A percentile compares a stretch with the other conserved stretches of the same genome.
These are phyloP conservation scores for Oppia nitens DNA, from an alignment of 1,140 invertebrate genomes.

Conservation along the genomic window DNA sequence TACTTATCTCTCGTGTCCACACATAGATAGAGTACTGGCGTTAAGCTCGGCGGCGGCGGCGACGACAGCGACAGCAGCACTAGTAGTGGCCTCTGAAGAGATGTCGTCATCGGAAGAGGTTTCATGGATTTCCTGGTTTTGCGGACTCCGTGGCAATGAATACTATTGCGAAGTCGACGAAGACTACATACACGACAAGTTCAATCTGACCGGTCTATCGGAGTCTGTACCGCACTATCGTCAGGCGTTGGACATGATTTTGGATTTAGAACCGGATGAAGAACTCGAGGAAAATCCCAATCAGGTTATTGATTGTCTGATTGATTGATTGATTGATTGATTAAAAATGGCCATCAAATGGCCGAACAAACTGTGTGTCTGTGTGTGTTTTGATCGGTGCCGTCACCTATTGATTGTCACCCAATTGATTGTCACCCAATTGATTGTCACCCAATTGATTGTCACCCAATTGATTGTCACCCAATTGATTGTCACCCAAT, in stretches of 20 bases:
- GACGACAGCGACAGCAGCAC: neutral
- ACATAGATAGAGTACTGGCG: too few species aligned
- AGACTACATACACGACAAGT: constrained; percentile 99
- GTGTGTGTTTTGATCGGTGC: too few species aligned
- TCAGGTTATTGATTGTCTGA: constrained; percentile 40
- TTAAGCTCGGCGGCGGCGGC: neutral
- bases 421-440: too few species aligned
- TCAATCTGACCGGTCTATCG: constrained; percentile 97
- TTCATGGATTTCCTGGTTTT: constrained; percentile 99
- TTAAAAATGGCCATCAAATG: too few species aligned
- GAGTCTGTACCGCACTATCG: constrained; percentile 99
- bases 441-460: too few species aligned
- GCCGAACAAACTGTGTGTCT: too few species aligned
- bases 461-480: too few species aligned
- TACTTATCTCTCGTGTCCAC: too few species aligned
- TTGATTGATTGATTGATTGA: too few species aligned
- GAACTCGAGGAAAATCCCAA: constrained; percentile 56
- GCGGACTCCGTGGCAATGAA: constrained; percentile 94
- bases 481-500: too few species aligned
- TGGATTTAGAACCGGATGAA: constrained; percentile 85
- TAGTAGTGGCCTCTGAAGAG: neutral
- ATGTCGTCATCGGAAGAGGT: constrained; percentile 21
- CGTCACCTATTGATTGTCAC: too few species aligned
- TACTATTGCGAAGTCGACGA: constrained; percentile 99
- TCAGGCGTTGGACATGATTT: constrained; percentile 97